Evolutionary conservation across 2,113 vertebrate genomes (phyloP).

Genomic region (Callionymus lyra): DNA sequence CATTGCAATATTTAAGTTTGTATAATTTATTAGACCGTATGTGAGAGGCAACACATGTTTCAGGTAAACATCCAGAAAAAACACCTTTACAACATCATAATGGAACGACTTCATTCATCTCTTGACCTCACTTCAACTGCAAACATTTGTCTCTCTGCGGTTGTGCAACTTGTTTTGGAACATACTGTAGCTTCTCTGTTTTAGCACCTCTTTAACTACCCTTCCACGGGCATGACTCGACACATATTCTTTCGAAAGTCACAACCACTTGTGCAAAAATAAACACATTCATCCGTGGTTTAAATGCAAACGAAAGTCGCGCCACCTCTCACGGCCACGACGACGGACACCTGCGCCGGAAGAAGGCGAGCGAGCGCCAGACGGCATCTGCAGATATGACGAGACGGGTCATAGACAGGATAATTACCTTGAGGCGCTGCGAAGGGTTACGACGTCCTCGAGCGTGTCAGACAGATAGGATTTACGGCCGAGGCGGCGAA

Average conservation of each 20-base stretch:
- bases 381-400: constrained; percentile 15
- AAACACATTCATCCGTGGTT: constrained; percentile 26
- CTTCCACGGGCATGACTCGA: constrained; percentile 6
- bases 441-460: constrained; percentile 17
- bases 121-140: no score
- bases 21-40: no score
- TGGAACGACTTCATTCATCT: no score
- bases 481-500: constrained; percentile 25
- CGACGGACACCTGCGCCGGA: constrained; percentile 9
- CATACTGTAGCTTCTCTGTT: neutral
- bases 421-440: constrained; percentile 26
- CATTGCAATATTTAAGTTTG: no score
- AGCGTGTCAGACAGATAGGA: constrained; percentile 20
- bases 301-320: no score
- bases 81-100: no score
- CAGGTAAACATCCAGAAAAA: no score
- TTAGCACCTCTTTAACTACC: neutral
- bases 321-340: no score
- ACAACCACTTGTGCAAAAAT: constrained; percentile 14
- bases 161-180: no score
- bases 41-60: no score
- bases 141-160: no score
- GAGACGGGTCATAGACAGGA: constrained; percentile 45
- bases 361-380: constrained; percentile 22
- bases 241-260: constrained; percentile 3